Evolutionary conservation across 2,888 invertebrate genomes (phyloP).

Genomic region (Oscheius myriophilus): DNA sequence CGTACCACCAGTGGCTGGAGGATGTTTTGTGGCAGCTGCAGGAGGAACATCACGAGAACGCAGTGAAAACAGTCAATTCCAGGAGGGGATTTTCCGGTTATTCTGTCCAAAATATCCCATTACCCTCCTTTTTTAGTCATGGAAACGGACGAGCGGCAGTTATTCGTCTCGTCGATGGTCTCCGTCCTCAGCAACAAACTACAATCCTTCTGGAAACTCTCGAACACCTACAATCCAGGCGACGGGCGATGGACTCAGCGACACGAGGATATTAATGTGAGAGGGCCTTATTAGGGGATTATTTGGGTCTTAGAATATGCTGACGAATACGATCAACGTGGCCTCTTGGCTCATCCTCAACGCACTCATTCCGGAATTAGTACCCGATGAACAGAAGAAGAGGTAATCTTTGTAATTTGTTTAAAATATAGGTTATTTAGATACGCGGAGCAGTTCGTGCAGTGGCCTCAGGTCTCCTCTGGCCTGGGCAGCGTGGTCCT

Average conservation of each 20-base stretch:
- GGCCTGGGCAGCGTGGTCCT: conserved; percentile 50
- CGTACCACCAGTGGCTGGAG: conserved; percentile 84
- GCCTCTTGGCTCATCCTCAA: conserved; percentile 69
- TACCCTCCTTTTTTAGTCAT: conserved; percentile 10
- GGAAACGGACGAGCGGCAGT: conserved; percentile 74
- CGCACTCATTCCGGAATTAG: conserved; percentile 63
- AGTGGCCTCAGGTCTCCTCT: conserved; percentile 60
- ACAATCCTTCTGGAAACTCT: conserved; percentile 89
- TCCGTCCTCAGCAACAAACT: conserved; percentile 78
- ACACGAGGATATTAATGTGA: conserved; percentile 68
- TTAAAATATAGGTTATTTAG: conserved; percentile 4
- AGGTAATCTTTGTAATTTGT: neutral
- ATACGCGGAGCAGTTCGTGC: conserved; percentile 59
- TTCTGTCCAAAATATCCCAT: neutral
- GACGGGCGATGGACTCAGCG: conserved; percentile 77
- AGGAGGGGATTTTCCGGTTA: neutral
- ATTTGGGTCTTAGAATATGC: conserved; percentile 67
- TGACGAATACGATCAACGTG: conserved; percentile 67
- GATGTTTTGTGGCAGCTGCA: conserved; percentile 78
- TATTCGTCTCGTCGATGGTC: conserved; percentile 84
- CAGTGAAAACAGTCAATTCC: neutral
- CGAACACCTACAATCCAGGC: conserved; percentile 89
- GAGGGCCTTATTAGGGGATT: no score
- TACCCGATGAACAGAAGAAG: conserved; percentile 45
- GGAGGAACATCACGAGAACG: conserved; percentile 42